Percentiles rank a stretch among this genome's conserved stretches.
Conservation (phyloP, 2,888 invertebrate genomes). For the Mythimna pallens region DNA sequence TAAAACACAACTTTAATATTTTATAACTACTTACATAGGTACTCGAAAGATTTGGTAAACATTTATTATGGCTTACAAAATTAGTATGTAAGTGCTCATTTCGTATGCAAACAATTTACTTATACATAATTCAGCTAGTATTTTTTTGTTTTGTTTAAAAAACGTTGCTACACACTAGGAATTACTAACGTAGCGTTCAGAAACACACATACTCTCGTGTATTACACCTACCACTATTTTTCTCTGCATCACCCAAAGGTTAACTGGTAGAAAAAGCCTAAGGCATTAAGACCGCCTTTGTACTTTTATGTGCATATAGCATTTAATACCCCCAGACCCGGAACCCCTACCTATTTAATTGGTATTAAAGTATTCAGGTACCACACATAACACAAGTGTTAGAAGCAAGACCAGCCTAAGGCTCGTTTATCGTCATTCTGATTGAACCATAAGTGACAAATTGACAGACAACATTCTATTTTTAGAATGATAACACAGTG, state of each 20-base stretch:
- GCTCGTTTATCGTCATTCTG: neutral
- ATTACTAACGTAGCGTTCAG: too few species aligned
- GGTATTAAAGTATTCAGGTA: too few species aligned
- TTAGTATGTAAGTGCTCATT: neutral
- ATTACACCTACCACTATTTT: too few species aligned
- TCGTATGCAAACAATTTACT: neutral
- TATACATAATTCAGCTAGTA: neutral
- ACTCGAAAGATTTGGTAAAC: neutral
- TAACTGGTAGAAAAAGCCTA: too few species aligned
- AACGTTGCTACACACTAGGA: too few species aligned
- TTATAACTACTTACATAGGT: neutral
- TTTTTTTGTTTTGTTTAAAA: neutral
- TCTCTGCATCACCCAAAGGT: too few species aligned
- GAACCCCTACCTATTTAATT: too few species aligned
- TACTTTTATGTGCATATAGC: too few species aligned
- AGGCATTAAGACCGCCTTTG: too few species aligned
- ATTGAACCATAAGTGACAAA: slow-evolving; percentile 38
- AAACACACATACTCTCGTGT: too few species aligned
- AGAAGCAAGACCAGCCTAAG: neutral
- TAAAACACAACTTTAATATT: neutral
- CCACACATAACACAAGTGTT: too few species aligned
- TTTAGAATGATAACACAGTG: slow-evolving; percentile 18
- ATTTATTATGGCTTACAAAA: neutral
- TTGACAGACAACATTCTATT: slow-evolving; percentile 11
- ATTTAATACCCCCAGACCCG: too few species aligned